A percentile compares a stretch with the other conserved stretches of the same genome.
phyloP scores from a whole-genome alignment of 2,888 invertebrate genomes.

The Drosophila nr. perissopoda region DNA sequence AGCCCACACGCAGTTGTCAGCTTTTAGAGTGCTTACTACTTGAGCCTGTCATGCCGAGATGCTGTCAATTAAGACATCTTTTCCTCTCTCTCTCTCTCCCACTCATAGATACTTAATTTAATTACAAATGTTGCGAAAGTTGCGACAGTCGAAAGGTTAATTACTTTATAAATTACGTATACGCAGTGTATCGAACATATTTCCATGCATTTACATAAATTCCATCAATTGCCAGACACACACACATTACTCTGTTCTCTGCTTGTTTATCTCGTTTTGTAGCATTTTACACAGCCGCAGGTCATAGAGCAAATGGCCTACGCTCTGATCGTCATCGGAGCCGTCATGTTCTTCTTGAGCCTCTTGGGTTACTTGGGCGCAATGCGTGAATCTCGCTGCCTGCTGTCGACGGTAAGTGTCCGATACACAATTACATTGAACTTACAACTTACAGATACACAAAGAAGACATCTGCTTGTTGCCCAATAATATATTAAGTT shows the following conservation, averaged over 20 bases:
- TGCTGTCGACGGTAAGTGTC: slow-evolving; percentile 88
- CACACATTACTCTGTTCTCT: slow-evolving; percentile 2
- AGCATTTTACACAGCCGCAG: slow-evolving; percentile 87
- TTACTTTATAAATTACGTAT: slow-evolving; percentile 56
- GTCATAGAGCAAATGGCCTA: slow-evolving; percentile 89
- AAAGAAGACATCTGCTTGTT: slow-evolving; percentile 15
- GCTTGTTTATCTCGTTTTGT: slow-evolving; percentile 50
- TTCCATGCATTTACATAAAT: slow-evolving; percentile 40
- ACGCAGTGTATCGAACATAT: slow-evolving; percentile 41
- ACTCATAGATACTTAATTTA: slow-evolving; percentile 43
- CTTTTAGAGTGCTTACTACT: slow-evolving; percentile 21
- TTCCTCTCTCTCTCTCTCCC: not conserved
- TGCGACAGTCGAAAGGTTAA: slow-evolving; percentile 66
- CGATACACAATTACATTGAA: slow-evolving; percentile 11
- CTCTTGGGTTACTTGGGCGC: slow-evolving; percentile 91
- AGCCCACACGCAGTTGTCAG: slow-evolving; percentile 24
- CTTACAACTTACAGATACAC: slow-evolving; percentile 2
- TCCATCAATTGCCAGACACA: slow-evolving; percentile 25
- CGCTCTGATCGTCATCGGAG: slow-evolving; percentile 89
- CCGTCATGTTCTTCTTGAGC: slow-evolving; percentile 89
- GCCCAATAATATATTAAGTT: slow-evolving; percentile 16
- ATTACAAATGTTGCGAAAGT: slow-evolving; percentile 55
- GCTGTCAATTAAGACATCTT: slow-evolving; percentile 43
- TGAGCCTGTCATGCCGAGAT: slow-evolving; percentile 11
- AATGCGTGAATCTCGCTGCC: slow-evolving; percentile 88